Evolutionary conservation across 2,797 vertebrate genomes (phyloP).

Genomic region (Loris lydekkerianus): DNA sequence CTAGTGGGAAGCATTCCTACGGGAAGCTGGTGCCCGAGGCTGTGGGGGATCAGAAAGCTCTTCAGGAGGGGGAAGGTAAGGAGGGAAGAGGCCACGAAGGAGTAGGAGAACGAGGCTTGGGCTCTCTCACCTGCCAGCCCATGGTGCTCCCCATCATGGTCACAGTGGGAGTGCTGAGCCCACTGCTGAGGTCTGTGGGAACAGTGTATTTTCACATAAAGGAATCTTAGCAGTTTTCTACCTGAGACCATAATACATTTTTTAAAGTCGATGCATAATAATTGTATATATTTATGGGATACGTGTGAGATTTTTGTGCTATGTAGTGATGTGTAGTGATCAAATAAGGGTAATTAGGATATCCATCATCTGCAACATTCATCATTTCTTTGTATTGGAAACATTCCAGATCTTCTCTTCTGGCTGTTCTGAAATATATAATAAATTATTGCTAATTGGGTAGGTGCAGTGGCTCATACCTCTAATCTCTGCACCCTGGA

Average conservation of each 20-base stretch:
- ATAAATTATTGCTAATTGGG: not conserved
- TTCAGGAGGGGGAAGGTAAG: constrained; percentile 98
- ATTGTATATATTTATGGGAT: not conserved
- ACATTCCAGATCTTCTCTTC: not conserved
- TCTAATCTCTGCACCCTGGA: not conserved
- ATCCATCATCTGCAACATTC: not conserved
- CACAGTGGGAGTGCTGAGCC: not conserved
- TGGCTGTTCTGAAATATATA: not conserved
- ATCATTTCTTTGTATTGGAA: not conserved
- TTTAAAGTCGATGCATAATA: not conserved
- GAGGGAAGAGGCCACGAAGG: rapidly evolving
- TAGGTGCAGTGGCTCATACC: not conserved
- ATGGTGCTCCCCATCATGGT: not conserved
- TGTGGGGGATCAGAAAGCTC: constrained; percentile 96
- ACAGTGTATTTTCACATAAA: not conserved
- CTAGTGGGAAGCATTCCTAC: constrained; percentile 93
- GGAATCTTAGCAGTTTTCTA: not conserved
- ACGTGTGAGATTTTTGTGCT: not conserved
- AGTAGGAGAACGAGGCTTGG: not conserved
- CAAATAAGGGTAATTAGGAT: not conserved
- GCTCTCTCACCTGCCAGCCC: too few relatives aligned
- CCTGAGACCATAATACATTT: not conserved
- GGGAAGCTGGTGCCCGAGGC: constrained; percentile 98
- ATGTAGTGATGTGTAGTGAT: too few relatives aligned
- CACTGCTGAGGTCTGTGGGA: not conserved